phyloP scores from a whole-genome alignment of 1,140 invertebrate species.

The Pogonomyrmex barbatus region DNA sequence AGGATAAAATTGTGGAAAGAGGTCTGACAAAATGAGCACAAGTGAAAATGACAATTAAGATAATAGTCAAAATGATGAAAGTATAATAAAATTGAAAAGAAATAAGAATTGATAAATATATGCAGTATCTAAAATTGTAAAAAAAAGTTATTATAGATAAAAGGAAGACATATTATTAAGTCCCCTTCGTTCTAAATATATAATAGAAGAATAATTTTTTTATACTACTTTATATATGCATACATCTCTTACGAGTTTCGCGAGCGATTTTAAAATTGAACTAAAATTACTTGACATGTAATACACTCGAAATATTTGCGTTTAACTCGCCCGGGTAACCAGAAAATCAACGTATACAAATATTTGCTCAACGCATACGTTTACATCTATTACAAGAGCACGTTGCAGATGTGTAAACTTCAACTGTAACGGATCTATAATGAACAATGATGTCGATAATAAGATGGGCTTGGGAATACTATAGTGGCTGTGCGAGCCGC shows the following conservation, averaged over 20 bases:
- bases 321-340: neutral
- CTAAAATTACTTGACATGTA: neutral
- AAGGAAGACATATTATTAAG: neutral
- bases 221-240: neutral
- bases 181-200: neutral
- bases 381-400: neutral
- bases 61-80: slow-evolving; percentile 5
- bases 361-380: slow-evolving; percentile 13
- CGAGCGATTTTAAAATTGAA: neutral
- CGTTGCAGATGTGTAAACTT: neutral
- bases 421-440: neutral
- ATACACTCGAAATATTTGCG: neutral
- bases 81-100: slow-evolving; percentile 9
- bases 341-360: slow-evolving; percentile 13
- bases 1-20: neutral
- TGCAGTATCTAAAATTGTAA: neutral
- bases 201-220: neutral
- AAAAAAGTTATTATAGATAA: slow-evolving; percentile 17
- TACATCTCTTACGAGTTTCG: neutral
- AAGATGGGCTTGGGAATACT: neutral
- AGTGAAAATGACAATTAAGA: neutral
- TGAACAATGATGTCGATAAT: neutral
- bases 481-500: neutral
- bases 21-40: neutral
- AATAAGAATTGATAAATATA: neutral